Percentiles rank a stretch among this genome's conserved stretches.
Evolutionary conservation across 2,113 vertebrate species (phyloP).

Genomic region (Prionailurus viverrinus): DNA sequence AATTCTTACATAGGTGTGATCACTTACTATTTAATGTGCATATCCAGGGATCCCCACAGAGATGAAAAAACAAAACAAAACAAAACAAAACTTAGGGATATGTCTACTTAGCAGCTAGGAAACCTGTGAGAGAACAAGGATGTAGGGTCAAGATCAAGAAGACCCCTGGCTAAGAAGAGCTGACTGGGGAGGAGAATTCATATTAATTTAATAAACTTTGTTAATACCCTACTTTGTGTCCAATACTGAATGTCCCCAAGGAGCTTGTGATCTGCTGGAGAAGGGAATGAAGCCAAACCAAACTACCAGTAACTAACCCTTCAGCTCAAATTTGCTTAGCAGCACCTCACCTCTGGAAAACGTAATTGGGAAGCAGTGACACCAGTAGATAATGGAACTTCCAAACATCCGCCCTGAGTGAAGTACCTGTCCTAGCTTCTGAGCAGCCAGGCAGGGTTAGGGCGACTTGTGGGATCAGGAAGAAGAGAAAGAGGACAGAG

Average conservation of each 20-base stretch:
- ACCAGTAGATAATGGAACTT: neutral
- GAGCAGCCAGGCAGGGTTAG: neutral
- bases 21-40: neutral
- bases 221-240: neutral
- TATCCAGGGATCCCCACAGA: neutral
- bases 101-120: neutral
- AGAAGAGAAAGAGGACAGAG: neutral
- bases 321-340: neutral
- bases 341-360: neutral
- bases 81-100: neutral
- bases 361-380: neutral
- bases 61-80: neutral
- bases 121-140: neutral
- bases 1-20: neutral
- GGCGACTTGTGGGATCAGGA: neutral
- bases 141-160: neutral
- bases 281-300: neutral
- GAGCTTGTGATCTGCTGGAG: neutral
- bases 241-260: neutral
- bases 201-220: neutral
- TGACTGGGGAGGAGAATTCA: neutral
- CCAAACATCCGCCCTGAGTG: neutral
- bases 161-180: neutral
- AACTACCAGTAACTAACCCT: neutral
- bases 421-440: neutral